Evolutionary conservation across 2,888 invertebrate genomes (phyloP).

Genomic region (Sminthurinus aureus): DNA sequence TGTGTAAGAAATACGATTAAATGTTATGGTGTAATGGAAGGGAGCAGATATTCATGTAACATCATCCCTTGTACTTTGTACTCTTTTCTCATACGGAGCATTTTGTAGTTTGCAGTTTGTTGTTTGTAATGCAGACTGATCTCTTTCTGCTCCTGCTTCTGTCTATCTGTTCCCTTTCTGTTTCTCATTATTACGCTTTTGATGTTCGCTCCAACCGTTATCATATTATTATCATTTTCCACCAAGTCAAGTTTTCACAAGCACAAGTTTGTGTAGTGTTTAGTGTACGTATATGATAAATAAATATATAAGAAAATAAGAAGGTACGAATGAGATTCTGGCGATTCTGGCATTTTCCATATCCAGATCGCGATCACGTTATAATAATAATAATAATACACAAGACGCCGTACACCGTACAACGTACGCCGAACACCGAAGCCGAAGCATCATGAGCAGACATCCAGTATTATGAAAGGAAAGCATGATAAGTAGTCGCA

Average conservation of each 20-base stretch:
- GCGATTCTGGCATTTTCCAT: not conserved
- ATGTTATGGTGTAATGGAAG: slow-evolving; percentile 11
- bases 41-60: slow-evolving; percentile 1
- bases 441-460: not conserved
- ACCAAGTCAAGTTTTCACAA: not conserved
- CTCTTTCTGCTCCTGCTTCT: not conserved
- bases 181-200: slow-evolving; percentile 31
- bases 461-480: not conserved
- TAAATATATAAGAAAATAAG: too few relatives aligned
- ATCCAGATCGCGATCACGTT: not conserved
- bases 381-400: not conserved
- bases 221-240: slow-evolving; percentile 35
- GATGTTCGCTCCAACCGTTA: slow-evolving; percentile 21
- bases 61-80: too few relatives aligned
- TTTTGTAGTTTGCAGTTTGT: not conserved
- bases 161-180: not conserved
- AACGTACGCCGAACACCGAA: too few relatives aligned
- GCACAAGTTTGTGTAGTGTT: not conserved
- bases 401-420: too few relatives aligned
- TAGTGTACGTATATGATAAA: too few relatives aligned
- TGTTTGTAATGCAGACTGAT: too few relatives aligned
- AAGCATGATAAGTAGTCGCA: not conserved
- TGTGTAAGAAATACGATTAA: slow-evolving; percentile 8
- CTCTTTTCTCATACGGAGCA: not conserved
- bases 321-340: not conserved